Conservation (phyloP, 2,113 vertebrate species). For the Ictalurus punctatus region DNA sequence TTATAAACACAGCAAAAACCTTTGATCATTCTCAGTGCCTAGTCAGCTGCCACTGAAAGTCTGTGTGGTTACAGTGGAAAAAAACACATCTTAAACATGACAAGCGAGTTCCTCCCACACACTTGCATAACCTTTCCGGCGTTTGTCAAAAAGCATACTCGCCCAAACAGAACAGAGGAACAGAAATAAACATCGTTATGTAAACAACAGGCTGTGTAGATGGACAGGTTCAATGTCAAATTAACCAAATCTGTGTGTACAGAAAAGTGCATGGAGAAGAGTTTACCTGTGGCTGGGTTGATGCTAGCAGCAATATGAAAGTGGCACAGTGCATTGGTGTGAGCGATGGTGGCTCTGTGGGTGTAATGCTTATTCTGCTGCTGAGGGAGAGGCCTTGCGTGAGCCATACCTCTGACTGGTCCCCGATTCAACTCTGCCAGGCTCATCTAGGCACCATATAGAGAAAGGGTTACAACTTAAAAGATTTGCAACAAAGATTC, state of each 20-base stretch:
- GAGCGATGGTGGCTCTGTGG: constrained; percentile 75
- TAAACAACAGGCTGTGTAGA: not conserved
- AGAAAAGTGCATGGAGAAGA: not conserved
- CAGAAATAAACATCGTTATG: not conserved
- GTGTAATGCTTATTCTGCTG: constrained; percentile 83
- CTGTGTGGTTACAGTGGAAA: constrained; percentile 4
- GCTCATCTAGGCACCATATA: constrained; percentile 72
- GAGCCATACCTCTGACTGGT: constrained; percentile 73
- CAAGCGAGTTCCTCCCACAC: constrained; percentile 10
- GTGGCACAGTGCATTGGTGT: constrained; percentile 93
- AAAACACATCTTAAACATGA: constrained; percentile 10
- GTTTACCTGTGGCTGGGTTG: constrained; percentile 90
- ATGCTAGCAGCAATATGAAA: constrained; percentile 99
- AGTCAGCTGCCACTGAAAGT: not conserved
- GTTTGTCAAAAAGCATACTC: not conserved
- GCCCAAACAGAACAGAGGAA: not conserved
- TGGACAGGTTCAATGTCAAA: not conserved
- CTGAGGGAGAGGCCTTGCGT: constrained; percentile 82
- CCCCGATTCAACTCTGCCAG: constrained; percentile 78
- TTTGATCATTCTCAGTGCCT: not conserved
- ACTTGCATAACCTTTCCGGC: not conserved
- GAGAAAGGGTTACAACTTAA: not conserved
- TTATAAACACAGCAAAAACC: not conserved
- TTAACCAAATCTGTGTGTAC: not conserved
- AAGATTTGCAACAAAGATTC: not conserved